Evolutionary conservation across 2,888 invertebrate genomes (phyloP), one percentile per base, ranked within the genome.

Genomic region (Drosophila aldrichi): DNA sequence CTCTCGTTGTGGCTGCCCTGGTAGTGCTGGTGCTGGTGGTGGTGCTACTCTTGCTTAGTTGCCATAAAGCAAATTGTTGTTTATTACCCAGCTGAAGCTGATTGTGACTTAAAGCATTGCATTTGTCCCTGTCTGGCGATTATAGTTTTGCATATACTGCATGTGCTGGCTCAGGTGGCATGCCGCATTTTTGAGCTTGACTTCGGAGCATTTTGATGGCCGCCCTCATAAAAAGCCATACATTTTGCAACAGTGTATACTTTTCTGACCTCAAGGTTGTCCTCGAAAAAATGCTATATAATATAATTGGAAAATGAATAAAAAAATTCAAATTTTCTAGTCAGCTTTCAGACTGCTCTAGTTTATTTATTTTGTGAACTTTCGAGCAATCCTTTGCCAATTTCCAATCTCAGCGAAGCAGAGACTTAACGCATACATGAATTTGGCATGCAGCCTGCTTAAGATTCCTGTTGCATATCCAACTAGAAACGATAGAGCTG

Each of bases 61-160:
- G 80, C 83, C 78, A 70, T 84, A 80, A 84, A 87, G 73, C 78
- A 87, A 83, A 83, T 87, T 87, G 87, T 82, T 70, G 84, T 84
- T 83, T 84, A 83, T 83, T 84, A 77, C 84, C 67, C 54, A 51
- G 46, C 44, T 12, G 22, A 43, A 68, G 43, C 48, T 51, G 60
- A 61, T 74, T 78, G 61, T 71, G 54, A 67, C 63, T 61, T 52
- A 78, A 70, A 46, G 44, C 66, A 52, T 64, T 55, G 43, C 71
- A 77, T 77, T 78, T 70, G 32, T 77, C 57, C 52, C 56, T 22
- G 51, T 56, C 20, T 25, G 40, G 41, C 52, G 29, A 58, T 56
- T 54, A 55, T 51, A 54, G 40, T 78, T 75, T 70, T 63, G 64
- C 79, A 74, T 74, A 66, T 56, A 57, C 46, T 25, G 44, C 57